phyloP scores from a whole-genome alignment of 2,797 vertebrate genomes.

The Aythya fuligula region DNA sequence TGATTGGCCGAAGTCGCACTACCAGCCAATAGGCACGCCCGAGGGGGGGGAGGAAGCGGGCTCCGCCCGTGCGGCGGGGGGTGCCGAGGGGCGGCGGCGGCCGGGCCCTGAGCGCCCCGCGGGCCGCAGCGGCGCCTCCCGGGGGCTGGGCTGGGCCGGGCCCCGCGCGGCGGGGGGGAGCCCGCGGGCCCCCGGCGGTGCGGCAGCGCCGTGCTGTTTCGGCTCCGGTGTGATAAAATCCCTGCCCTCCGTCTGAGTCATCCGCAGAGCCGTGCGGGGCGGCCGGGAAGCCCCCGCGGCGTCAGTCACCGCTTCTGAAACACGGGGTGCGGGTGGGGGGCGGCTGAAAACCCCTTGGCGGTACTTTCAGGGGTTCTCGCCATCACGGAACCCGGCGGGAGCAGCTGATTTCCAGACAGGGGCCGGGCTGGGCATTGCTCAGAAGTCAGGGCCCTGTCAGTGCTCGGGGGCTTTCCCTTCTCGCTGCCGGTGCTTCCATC shows the following conservation, averaged over 20 bases:
- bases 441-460: background rate
- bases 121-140: too few relatives aligned
- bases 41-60: background rate
- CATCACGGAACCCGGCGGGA: background rate
- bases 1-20: rapidly evolving
- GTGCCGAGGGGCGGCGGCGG: too few relatives aligned
- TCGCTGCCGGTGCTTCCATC: rapidly evolving
- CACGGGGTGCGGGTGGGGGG: rapidly evolving
- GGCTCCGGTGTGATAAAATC: background rate
- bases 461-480: rapidly evolving
- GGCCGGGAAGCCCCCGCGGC: background rate
- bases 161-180: too few relatives aligned
- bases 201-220: rapidly evolving
- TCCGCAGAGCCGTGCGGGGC: background rate
- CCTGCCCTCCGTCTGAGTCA: background rate
- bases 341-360: rapidly evolving
- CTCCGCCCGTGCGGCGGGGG: background rate
- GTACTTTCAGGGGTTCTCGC: background rate
- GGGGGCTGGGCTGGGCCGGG: too few relatives aligned
- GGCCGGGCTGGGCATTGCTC: background rate
- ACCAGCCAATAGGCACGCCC: background rate
- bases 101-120: too few relatives aligned
- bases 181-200: too few relatives aligned
- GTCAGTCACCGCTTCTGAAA: background rate
- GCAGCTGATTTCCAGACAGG: rapidly evolving